Conservation (phyloP, 2,888 invertebrate species). For the Lithosia quadra region DNA sequence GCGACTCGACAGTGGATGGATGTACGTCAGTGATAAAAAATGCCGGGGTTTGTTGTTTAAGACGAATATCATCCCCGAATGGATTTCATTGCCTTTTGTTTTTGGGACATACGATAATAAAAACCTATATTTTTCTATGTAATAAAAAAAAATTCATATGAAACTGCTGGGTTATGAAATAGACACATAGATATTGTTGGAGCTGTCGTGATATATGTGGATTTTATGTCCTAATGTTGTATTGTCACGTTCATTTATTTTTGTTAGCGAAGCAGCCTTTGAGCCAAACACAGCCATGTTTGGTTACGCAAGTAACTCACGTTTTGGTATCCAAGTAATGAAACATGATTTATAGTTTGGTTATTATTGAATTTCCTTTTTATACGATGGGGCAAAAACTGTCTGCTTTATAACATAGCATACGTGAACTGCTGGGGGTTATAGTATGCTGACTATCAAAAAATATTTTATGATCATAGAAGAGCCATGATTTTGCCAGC, state of each 20-base stretch:
- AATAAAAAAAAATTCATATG: neutral
- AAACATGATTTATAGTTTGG: constrained; percentile 1
- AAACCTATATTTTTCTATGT: constrained; percentile 10
- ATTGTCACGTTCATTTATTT: constrained; percentile 21
- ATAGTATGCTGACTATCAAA: neutral
- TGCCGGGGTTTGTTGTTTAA: constrained; percentile 24
- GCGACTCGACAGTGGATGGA: neutral
- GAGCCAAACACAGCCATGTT: constrained; percentile 1
- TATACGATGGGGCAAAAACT: neutral
- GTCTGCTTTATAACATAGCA: neutral
- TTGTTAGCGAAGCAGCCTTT: constrained; percentile 13
- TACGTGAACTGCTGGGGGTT: neutral
- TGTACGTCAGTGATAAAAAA: constrained; percentile 46
- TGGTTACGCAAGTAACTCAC: constrained; percentile 9
- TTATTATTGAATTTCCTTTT: neutral
- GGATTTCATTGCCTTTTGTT: constrained; percentile 35
- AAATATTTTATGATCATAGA: neutral
- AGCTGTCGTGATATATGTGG: constrained; percentile 18
- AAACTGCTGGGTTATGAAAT: constrained; percentile 14
- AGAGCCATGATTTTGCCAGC: neutral
- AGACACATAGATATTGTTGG: constrained; percentile 18
- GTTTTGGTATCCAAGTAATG: constrained; percentile 9
- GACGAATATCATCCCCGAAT: constrained; percentile 43
- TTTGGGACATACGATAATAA: constrained; percentile 32
- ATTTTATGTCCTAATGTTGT: constrained; percentile 22